These are phyloP conservation scores for Poeciliopsis gracilis DNA, from an alignment of 2,797 vertebrate genomes.

Conservation along the genomic window DNA sequence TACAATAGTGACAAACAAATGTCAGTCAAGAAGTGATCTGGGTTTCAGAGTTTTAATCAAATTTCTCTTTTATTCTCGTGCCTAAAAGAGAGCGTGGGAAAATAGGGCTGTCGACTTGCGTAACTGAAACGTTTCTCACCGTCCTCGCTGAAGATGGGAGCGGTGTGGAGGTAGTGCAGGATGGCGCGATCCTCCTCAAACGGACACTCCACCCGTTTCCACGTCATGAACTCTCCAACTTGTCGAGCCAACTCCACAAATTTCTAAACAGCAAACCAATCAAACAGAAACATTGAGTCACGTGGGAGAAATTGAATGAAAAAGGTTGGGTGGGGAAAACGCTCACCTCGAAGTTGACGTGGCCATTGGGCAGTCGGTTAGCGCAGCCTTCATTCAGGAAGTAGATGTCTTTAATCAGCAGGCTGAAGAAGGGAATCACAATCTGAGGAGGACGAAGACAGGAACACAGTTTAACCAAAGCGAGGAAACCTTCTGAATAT, in stretches of 20 bases:
- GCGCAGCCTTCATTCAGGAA: constrained; percentile 95
- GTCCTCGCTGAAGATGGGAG: constrained; percentile 93
- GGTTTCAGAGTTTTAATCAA: not conserved
- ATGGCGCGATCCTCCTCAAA: constrained; percentile 91
- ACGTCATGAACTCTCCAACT: constrained; percentile 94
- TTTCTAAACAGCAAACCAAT: constrained; percentile 80
- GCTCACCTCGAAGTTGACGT: constrained; percentile 93
- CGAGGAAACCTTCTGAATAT: constrained; percentile 6
- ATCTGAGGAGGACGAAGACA: constrained; percentile 77
- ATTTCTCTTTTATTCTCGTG: not conserved
- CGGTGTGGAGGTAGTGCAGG: constrained; percentile 92
- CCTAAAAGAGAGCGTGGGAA: not conserved
- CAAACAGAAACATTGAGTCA: not conserved
- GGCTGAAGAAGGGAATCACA: constrained; percentile 96
- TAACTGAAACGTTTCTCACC: constrained; percentile 77
- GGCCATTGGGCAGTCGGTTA: constrained; percentile 91
- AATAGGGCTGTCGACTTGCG: not conserved
- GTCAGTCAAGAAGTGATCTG: not conserved
- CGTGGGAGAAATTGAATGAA: not conserved
- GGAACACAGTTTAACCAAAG: not conserved
- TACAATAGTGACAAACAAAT: not conserved
- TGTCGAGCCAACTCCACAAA: constrained; percentile 94
- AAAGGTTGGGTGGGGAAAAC: not conserved
- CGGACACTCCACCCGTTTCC: constrained; percentile 94
- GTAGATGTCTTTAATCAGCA: constrained; percentile 96